A percentile compares a stretch with the other conserved stretches of the same genome.
Conservation (phyloP, 2,797 vertebrate species). For the Periophthalmus magnuspinnatus region DNA sequence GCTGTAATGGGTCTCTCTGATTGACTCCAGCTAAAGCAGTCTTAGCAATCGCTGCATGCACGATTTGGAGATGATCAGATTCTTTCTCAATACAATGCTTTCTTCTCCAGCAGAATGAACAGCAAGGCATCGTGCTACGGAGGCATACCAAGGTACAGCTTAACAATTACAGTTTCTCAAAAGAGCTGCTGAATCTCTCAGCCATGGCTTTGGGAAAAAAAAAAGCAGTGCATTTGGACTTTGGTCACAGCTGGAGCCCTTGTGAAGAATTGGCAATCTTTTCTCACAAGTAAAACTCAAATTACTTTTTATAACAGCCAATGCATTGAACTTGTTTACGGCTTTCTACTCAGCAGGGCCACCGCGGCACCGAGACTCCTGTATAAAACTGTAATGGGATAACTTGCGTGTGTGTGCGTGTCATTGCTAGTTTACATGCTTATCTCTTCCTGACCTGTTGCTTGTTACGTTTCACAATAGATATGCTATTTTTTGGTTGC, state of each 20-base stretch:
- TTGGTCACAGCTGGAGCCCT: constrained; percentile 12
- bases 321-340: constrained; percentile 7
- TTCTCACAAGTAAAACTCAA: constrained; percentile 9
- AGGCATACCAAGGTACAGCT: neutral
- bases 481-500: neutral
- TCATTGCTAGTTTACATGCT: neutral
- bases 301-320: constrained; percentile 10
- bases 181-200: neutral
- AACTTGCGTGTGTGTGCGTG: neutral
- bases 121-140: too few relatives aligned
- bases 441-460: neutral
- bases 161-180: neutral
- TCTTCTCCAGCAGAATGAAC: neutral
- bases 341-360: constrained; percentile 3
- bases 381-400: constrained; percentile 4
- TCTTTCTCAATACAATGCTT: neutral
- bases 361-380: neutral
- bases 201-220: neutral
- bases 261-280: constrained; percentile 14
- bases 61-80: neutral
- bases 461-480: neutral
- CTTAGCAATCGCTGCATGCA: constrained; percentile 7
- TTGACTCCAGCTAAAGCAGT: constrained; percentile 9
- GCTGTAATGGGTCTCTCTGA: constrained; percentile 2
- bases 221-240: constrained; percentile 15